phyloP scores from a whole-genome alignment of 2,113 vertebrate species.

The Varanus komodoensis region DNA sequence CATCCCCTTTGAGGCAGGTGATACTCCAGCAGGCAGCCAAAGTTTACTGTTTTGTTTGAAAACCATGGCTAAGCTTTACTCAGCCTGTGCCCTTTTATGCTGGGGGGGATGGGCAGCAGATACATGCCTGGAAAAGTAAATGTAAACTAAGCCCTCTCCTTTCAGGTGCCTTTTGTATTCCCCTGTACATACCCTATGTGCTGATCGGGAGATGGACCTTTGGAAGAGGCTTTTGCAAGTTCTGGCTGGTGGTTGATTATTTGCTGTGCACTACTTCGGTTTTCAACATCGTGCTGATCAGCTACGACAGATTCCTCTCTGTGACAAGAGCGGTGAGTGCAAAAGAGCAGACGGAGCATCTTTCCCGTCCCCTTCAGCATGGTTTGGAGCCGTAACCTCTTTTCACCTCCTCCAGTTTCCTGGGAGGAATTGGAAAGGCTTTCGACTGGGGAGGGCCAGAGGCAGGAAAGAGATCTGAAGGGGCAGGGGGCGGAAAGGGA shows the following conservation, averaged over 20 bases:
- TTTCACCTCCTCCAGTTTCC: constrained; percentile 4
- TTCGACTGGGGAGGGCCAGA: background rate
- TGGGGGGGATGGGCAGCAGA: too few relatives aligned
- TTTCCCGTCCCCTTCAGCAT: too few relatives aligned
- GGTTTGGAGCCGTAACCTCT: background rate
- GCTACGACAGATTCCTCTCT: constrained; percentile 84
- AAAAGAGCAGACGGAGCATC: background rate
- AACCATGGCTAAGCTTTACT: background rate
- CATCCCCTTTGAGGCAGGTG: background rate
- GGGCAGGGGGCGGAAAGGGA: background rate
- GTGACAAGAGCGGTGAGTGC: constrained; percentile 83
- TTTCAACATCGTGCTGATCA: constrained; percentile 86
- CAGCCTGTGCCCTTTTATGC: background rate
- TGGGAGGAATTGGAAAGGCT: constrained; percentile 34
- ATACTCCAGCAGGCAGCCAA: background rate
- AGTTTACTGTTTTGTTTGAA: background rate
- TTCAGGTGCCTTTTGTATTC: constrained; percentile 85
- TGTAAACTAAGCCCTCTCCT: background rate
- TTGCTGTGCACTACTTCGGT: constrained; percentile 83
- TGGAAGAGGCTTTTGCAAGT: constrained; percentile 82
- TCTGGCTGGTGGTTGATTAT: constrained; percentile 85
- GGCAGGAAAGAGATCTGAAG: too few relatives aligned
- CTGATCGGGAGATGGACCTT: constrained; percentile 83
- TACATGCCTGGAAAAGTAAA: background rate
- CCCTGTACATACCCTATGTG: constrained; percentile 82